Evolutionary conservation across 2,113 vertebrate genomes (phyloP).

Genomic region (Grallaria varia): DNA sequence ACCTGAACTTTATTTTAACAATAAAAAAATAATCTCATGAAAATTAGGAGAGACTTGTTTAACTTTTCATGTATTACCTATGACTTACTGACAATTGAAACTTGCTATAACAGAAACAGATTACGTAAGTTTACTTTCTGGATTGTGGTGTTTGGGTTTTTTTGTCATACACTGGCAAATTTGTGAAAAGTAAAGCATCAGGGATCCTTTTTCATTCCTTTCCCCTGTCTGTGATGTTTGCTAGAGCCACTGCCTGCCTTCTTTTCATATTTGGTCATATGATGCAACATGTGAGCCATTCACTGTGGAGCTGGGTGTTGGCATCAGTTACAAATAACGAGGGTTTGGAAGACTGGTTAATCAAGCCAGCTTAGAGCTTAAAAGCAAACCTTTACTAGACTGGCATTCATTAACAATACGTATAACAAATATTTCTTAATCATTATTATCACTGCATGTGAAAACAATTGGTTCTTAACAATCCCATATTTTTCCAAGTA

Average conservation of each 20-base stretch:
- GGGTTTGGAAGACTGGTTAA: neutral
- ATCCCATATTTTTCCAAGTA: neutral
- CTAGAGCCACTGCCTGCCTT: neutral
- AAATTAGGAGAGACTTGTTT: neutral
- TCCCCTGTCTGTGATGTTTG: neutral
- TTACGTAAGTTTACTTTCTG: neutral
- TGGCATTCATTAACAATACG: neutral
- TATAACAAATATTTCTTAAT: neutral
- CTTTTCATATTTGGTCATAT: neutral
- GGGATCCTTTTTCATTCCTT: neutral
- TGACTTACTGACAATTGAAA: neutral
- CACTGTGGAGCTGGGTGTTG: neutral
- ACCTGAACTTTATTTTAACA: neutral
- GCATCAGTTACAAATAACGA: neutral
- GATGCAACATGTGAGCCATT: accelerated
- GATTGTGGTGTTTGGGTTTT: neutral
- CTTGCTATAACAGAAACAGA: neutral
- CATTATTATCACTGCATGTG: neutral
- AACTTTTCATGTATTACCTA: neutral
- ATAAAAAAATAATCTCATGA: neutral
- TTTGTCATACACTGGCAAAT: neutral
- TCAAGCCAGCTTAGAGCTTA: neutral
- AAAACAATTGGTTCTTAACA: neutral
- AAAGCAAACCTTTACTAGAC: neutral
- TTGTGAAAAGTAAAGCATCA: neutral